Evolutionary conservation across 2,113 vertebrate species (phyloP).

Genomic region (Etheostoma cragini): DNA sequence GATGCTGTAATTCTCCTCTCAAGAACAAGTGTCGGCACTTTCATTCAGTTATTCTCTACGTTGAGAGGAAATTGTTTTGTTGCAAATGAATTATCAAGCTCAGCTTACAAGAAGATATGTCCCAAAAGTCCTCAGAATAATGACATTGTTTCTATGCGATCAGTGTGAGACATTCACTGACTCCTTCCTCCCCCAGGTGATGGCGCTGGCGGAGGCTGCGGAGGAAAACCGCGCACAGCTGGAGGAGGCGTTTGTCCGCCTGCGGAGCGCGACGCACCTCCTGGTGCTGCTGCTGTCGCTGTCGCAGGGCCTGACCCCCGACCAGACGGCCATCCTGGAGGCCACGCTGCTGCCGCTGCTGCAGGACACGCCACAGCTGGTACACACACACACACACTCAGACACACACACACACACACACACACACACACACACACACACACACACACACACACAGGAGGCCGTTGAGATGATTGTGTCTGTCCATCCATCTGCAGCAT

Average conservation of each 20-base stretch:
- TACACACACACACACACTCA: conserved; percentile 69
- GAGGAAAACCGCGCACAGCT: conserved; percentile 88
- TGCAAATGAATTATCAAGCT: neutral
- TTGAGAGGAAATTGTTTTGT: neutral
- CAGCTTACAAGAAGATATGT: neutral
- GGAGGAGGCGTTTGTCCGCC: conserved; percentile 87
- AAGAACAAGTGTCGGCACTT: neutral
- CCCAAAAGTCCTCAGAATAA: neutral
- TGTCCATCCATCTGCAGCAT: conserved; percentile 59
- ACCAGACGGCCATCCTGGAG: conserved; percentile 91
- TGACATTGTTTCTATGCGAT: no score
- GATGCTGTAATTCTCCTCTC: neutral
- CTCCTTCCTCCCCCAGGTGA: conserved; percentile 84
- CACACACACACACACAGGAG: conserved; percentile 22
- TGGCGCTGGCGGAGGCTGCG: conserved; percentile 91
- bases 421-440: conserved; percentile 20
- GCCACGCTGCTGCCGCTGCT: conserved; percentile 91
- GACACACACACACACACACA: conserved; percentile 28
- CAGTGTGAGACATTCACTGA: neutral
- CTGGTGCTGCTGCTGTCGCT: conserved; percentile 90
- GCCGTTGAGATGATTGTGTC: conserved; percentile 54
- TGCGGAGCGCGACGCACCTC: conserved; percentile 91
- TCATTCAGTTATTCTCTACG: neutral
- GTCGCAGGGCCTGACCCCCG: conserved; percentile 89
- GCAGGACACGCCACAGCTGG: conserved; percentile 91